Evolutionary conservation across 2,113 vertebrate species (phyloP).

Genomic region (Gallinago undulata): DNA sequence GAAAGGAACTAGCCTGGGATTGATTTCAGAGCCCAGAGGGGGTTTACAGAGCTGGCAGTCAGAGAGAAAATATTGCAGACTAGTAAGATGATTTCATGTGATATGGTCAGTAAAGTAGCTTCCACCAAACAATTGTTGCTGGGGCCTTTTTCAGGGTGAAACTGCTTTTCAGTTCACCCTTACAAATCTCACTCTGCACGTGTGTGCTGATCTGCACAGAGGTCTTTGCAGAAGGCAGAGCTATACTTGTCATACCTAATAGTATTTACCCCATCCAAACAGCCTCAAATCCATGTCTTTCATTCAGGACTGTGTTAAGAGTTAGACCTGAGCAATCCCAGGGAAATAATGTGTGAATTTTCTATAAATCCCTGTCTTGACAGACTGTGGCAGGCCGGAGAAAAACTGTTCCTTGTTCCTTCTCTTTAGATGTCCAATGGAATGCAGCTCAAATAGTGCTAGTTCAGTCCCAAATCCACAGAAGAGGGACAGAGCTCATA

Average conservation of each 20-base stretch:
- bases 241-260: neutral
- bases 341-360: neutral
- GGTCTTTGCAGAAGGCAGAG: conserved; percentile 25
- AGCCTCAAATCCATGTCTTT: neutral
- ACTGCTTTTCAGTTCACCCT: conserved; percentile 30
- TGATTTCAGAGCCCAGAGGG: conserved; percentile 31
- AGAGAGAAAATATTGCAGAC: conserved; percentile 12
- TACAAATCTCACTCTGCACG: neutral
- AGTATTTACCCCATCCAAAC: neutral
- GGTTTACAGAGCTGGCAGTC: conserved; percentile 2
- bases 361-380: neutral
- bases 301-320: neutral
- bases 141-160: neutral
- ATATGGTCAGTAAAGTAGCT: conserved; percentile 21
- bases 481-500: neutral
- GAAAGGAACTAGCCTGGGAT: neutral
- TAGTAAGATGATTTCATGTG: conserved; percentile 22
- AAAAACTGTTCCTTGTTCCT: neutral
- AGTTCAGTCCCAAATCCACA: neutral
- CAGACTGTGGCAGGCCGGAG: neutral
- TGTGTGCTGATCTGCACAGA: neutral
- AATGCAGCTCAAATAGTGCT: neutral
- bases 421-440: neutral
- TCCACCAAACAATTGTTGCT: neutral
- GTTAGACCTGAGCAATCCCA: neutral